Conservation (phyloP, 2,888 invertebrate species). For the Branchinecta sandiegonensis region DNA sequence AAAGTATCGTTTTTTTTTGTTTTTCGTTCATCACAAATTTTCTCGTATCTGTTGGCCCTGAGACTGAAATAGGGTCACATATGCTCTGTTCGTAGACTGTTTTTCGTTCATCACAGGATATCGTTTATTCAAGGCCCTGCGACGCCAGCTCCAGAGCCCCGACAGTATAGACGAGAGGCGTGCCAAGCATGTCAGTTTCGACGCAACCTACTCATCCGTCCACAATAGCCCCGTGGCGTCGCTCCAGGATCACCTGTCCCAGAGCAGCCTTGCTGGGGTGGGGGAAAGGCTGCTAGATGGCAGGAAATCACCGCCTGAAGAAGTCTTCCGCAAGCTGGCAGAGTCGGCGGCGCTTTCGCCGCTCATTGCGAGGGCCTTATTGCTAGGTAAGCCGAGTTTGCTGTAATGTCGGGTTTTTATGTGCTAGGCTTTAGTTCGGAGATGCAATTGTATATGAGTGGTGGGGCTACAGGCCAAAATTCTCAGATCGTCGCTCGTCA, state of each 20-base stretch:
- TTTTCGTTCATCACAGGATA: no score
- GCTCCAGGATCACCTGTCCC: slow-evolving; percentile 34
- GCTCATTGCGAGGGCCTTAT: slow-evolving; percentile 20
- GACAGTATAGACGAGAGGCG: slow-evolving; percentile 14
- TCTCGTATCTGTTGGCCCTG: no score
- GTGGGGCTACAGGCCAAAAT: no score
- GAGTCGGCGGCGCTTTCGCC: slow-evolving; percentile 21
- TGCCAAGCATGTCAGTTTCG: slow-evolving; percentile 75
- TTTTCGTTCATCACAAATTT: no score
- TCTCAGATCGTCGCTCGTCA: no score
- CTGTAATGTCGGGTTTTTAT: no score
- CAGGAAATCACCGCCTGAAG: slow-evolving; percentile 38
- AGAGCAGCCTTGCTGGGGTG: slow-evolving; percentile 38
- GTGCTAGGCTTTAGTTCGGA: no score
- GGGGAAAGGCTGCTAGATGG: slow-evolving; percentile 57
- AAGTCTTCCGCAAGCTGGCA: slow-evolving; percentile 23
- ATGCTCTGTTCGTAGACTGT: no score
- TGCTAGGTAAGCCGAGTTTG: slow-evolving; percentile 24
- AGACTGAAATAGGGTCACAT: no score
- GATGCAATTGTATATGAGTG: no score
- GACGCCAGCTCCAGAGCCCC: slow-evolving; percentile 17
- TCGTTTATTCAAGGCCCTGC: background rate
- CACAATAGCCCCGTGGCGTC: slow-evolving; percentile 25
- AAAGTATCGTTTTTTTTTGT: no score
- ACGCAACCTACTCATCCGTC: slow-evolving; percentile 29